phyloP scores from a whole-genome alignment of 1,140 invertebrate species.

The Brachionus calyciflorus region DNA sequence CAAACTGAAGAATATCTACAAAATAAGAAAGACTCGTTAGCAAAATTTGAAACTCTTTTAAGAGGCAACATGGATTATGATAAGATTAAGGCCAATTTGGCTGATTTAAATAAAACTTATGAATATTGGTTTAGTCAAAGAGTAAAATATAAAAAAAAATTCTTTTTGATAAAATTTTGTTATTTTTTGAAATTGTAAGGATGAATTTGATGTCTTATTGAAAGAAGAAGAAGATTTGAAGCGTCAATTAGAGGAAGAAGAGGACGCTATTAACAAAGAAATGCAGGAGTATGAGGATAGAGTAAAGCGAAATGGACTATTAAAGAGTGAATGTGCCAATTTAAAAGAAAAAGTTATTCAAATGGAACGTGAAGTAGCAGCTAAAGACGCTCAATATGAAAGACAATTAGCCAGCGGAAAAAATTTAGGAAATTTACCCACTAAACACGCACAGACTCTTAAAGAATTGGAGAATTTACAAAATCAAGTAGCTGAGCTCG shows the following conservation, averaged over 20 bases:
- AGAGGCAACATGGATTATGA: background rate
- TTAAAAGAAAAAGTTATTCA: background rate
- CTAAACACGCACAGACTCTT: background rate
- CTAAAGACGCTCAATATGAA: slow-evolving; percentile 45
- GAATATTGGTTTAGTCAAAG: background rate
- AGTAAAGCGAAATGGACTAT: background rate
- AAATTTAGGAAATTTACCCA: slow-evolving; percentile 15
- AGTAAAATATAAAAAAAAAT: background rate
- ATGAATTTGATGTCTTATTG: slow-evolving; percentile 13
- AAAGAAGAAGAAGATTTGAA: slow-evolving; percentile 6
- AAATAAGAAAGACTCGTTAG: background rate
- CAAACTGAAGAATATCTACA: slow-evolving; percentile 8
- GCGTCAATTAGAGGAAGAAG: background rate
- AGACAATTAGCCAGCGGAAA: slow-evolving; percentile 21
- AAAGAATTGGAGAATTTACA: slow-evolving; percentile 29
- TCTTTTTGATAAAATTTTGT: background rate
- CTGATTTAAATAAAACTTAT: background rate
- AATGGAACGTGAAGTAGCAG: slow-evolving; percentile 19
- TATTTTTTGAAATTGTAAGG: background rate
- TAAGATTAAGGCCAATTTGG: background rate
- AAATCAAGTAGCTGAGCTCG: background rate
- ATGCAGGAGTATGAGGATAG: background rate
- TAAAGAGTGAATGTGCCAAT: background rate
- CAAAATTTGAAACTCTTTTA: background rate
- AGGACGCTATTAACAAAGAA: background rate